Percentiles rank a stretch among this genome's conserved stretches.
Evolutionary conservation across 2,113 vertebrate genomes (phyloP).

Genomic region (Rhinogobius similis): DNA sequence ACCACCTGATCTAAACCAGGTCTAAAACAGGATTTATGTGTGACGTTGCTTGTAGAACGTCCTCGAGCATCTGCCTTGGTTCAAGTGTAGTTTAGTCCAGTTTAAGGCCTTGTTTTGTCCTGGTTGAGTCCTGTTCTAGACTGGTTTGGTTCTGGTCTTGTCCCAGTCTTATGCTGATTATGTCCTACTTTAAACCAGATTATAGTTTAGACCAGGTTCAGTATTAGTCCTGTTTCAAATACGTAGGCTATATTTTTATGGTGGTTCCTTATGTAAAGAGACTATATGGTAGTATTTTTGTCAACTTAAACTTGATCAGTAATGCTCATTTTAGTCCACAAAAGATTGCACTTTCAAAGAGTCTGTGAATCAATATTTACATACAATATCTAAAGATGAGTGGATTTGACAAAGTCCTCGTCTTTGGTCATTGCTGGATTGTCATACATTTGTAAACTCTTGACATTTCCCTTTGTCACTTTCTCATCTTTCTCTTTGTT

Average conservation of each 20-base stretch:
- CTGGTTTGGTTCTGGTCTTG: not conserved
- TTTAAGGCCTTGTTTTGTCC: too few species aligned
- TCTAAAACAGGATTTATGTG: not conserved
- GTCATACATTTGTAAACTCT: conserved; percentile 79
- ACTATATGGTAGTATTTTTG: not conserved
- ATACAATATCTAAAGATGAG: conserved; percentile 42
- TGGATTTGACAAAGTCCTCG: conserved; percentile 27
- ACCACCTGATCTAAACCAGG: not conserved
- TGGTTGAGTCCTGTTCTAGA: not conserved
- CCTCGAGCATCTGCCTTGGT: too few species aligned
- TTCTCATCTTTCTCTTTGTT: conserved; percentile 45
- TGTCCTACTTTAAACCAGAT: not conserved
- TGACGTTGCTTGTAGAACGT: too few species aligned
- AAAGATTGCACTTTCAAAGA: conserved; percentile 3
- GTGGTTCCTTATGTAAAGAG: not conserved
- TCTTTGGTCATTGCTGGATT: conserved; percentile 74
- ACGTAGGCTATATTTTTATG: not conserved
- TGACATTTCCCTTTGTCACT: conserved; percentile 50
- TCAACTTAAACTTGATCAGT: conserved; percentile 3
- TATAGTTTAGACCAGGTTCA: not conserved
- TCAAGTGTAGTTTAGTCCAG: not conserved
- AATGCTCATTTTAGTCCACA: not conserved
- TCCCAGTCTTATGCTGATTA: not conserved
- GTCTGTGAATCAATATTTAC: not conserved
- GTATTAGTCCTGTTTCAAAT: not conserved